Conservation (phyloP, 2,888 invertebrate genomes). For the Antheraea yamamai region DNA sequence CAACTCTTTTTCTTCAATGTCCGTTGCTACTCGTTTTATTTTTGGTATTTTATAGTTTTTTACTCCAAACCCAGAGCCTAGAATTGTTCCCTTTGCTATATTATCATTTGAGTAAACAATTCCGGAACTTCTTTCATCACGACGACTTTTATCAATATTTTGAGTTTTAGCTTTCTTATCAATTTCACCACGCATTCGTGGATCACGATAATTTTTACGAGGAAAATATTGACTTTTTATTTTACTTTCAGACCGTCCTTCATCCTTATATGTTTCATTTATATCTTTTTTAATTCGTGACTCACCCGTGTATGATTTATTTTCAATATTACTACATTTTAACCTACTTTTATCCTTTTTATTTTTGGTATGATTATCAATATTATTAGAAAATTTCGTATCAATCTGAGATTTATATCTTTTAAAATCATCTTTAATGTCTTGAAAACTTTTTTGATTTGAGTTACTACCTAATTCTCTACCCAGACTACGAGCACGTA, state of each 20-base stretch:
- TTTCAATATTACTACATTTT: not conserved
- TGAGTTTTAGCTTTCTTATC: conserved; percentile 36
- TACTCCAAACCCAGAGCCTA: conserved; percentile 67
- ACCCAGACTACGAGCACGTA: conserved; percentile 58
- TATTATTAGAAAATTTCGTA: conserved; percentile 21
- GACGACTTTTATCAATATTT: conserved; percentile 35
- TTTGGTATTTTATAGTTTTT: conserved; percentile 79
- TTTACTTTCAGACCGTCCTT: conserved; percentile 19
- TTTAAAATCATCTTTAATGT: conserved; percentile 67
- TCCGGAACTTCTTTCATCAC: conserved; percentile 46
- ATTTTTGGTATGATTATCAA: not conserved
- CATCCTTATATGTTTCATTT: not conserved
- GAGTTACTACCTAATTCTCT: conserved; percentile 40
- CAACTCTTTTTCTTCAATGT: conserved; percentile 15
- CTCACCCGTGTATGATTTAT: not conserved
- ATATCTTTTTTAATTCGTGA: not conserved
- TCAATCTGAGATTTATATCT: conserved; percentile 42
- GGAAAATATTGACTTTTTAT: conserved; percentile 45
- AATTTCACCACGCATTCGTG: conserved; percentile 53
- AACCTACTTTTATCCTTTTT: not conserved
- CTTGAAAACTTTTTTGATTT: conserved; percentile 53
- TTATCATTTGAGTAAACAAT: conserved; percentile 72
- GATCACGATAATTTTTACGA: conserved; percentile 60
- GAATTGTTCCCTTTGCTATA: conserved; percentile 65
- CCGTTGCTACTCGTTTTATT: conserved; percentile 55